Evolutionary conservation across 2,888 invertebrate genomes (phyloP).

Genomic region (Glomeris marginata): DNA sequence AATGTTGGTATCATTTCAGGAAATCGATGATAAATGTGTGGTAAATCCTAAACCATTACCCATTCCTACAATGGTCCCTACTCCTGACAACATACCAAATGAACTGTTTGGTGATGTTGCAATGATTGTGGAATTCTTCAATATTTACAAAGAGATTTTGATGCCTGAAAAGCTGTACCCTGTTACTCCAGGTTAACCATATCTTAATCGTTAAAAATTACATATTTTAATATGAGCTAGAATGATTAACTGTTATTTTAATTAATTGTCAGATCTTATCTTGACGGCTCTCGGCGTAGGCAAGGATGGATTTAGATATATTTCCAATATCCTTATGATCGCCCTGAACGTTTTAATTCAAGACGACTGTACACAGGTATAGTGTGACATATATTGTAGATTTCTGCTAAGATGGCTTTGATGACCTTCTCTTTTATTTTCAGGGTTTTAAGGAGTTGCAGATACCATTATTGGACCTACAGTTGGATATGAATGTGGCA

Average conservation of each 20-base stretch:
- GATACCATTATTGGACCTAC: too few species aligned
- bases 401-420: too few species aligned
- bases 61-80: constrained; percentile 24
- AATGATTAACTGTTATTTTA: background rate
- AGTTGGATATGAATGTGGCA: too few species aligned
- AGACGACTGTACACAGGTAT: too few species aligned
- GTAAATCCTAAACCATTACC: constrained; percentile 23
- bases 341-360: too few species aligned
- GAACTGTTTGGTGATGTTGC: constrained; percentile 31
- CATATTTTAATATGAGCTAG: constrained; percentile 2
- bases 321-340: too few species aligned
- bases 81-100: constrained; percentile 29
- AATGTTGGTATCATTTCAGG: constrained; percentile 20
- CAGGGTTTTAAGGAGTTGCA: too few species aligned
- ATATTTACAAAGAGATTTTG: constrained; percentile 27
- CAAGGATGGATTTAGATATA: too few species aligned
- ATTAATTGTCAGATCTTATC: too few species aligned
- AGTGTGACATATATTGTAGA: too few species aligned
- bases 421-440: too few species aligned
- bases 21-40: constrained; percentile 18
- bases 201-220: background rate
- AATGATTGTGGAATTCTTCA: constrained; percentile 32
- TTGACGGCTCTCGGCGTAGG: too few species aligned
- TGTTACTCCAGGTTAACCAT: background rate
- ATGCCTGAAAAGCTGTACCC: constrained; percentile 25